Percentiles rank a stretch among this genome's conserved stretches.
Evolutionary conservation across 2,888 invertebrate species (phyloP).

Genomic region (Erynnis tages): DNA sequence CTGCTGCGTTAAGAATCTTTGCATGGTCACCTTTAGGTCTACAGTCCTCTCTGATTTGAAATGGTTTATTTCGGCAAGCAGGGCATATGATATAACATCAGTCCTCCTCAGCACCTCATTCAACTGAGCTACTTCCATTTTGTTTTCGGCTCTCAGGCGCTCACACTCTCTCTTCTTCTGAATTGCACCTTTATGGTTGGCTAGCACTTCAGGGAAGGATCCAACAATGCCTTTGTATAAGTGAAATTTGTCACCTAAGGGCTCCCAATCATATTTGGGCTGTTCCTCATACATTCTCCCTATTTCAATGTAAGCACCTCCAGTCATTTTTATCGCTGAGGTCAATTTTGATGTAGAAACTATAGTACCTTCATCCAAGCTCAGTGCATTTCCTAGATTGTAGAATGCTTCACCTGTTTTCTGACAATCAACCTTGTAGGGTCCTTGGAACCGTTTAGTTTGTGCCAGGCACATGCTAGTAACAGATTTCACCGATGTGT

Average conservation of each 20-base stretch:
- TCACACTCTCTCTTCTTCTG: slow-evolving; percentile 95
- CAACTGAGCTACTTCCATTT: slow-evolving; percentile 90
- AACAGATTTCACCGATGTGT: slow-evolving; percentile 92
- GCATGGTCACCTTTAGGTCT: slow-evolving; percentile 93
- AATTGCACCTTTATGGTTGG: slow-evolving; percentile 93
- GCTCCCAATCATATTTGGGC: slow-evolving; percentile 94
- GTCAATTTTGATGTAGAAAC: slow-evolving; percentile 86
- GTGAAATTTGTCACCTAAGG: slow-evolving; percentile 94
- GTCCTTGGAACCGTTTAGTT: slow-evolving; percentile 91
- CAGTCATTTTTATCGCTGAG: slow-evolving; percentile 91
- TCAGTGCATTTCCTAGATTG: slow-evolving; percentile 91
- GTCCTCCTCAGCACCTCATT: slow-evolving; percentile 91
- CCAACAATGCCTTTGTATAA: slow-evolving; percentile 96
- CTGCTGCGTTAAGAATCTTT: slow-evolving; percentile 92
- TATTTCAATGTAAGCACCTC: slow-evolving; percentile 93
- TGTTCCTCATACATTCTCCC: slow-evolving; percentile 95
- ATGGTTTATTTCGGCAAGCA: slow-evolving; percentile 96
- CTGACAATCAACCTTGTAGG: slow-evolving; percentile 94
- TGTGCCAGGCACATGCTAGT: slow-evolving; percentile 91
- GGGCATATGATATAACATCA: slow-evolving; percentile 95
- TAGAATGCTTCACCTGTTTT: slow-evolving; percentile 94
- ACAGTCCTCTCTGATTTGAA: slow-evolving; percentile 93
- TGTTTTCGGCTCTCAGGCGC: slow-evolving; percentile 88
- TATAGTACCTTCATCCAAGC: slow-evolving; percentile 87
- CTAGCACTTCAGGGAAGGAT: slow-evolving; percentile 94